Evolutionary conservation across 2,113 vertebrate species (phyloP), one percentile per base, ranked within the genome.

Genomic region (Salminus brasiliensis): DNA sequence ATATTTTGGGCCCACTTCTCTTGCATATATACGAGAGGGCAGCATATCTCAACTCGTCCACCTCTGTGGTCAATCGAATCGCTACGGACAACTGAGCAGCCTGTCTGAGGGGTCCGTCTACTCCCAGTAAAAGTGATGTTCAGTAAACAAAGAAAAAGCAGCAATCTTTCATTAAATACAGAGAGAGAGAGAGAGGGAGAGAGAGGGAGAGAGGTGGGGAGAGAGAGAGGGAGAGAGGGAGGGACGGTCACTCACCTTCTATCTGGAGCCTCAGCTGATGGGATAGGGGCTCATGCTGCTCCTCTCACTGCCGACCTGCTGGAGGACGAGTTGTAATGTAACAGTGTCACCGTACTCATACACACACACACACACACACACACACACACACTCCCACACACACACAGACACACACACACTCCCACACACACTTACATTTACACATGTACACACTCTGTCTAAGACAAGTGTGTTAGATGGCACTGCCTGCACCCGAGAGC

Each of bases 401-500:
- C 30, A 57, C 30, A 34, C 1, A 39, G 21, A 18, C 49, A 23
- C 52, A 39, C 76, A 52, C 49, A 57, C 49, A 72, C 25, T 53
- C 18, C 74, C 59, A 60, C 36, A 29, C 59, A 49, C 52, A 55
- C 39, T 72, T 34, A 67, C 10, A 66, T 25, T 45, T 29, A 12
- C n/a, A 16, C 57, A 53, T 53, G 36, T 29, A 57, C 30, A 34
- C 1, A 39, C 15, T 21, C 25, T 36, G 36, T 32, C 43, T 39
- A 69, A n/a, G 39, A 66, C 53, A 75, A 71, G 43, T 57, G n/a
- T 49, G 39, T 69, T 70, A 52, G 55, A n/a, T 23, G 71, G 65
- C 47, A 57, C 68, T 65, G 78, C 55, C 65, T 78, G 76, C 73
- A 75, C 81, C 81, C 78, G 81, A 75, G 68, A 71, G 66, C 78